Evolutionary conservation across 2,888 invertebrate genomes (phyloP).

Genomic region (Phyllotreta striolata): DNA sequence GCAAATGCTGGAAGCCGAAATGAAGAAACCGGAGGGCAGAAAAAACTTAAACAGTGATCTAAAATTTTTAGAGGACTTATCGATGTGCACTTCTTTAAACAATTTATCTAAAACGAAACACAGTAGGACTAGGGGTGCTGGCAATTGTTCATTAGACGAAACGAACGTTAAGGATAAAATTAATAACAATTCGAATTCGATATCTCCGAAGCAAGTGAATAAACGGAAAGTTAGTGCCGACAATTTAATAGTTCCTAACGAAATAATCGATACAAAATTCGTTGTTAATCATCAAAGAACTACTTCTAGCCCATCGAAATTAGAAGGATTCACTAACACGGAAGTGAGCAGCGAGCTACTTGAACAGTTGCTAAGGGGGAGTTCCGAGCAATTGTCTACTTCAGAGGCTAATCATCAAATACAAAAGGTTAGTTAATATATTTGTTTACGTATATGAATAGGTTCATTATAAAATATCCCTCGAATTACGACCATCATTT

Average conservation of each 20-base stretch:
- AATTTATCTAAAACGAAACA: conserved; percentile 51
- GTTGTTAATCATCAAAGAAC: conserved; percentile 76
- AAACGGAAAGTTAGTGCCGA: conserved; percentile 62
- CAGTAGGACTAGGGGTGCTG: conserved; percentile 60
- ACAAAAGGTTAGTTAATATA: conserved; percentile 54
- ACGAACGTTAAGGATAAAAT: conserved; percentile 40
- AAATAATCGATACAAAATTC: conserved; percentile 53
- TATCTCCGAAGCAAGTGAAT: conserved; percentile 47
- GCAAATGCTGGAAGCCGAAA: conserved; percentile 82
- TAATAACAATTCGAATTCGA: conserved; percentile 41
- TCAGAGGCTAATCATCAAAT: conserved; percentile 59
- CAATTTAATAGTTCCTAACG: conserved; percentile 49
- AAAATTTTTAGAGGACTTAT: conserved; percentile 64
- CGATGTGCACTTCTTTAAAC: conserved; percentile 44
- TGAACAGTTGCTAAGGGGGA: conserved; percentile 79
- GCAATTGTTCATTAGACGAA: conserved; percentile 66
- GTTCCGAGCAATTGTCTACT: conserved; percentile 78
- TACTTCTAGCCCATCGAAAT: conserved; percentile 81
- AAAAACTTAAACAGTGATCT: conserved; percentile 67
- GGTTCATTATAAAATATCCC: no score
- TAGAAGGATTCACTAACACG: conserved; percentile 66
- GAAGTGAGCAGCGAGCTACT: conserved; percentile 73
- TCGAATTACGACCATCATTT: no score
- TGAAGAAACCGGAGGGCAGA: conserved; percentile 72
- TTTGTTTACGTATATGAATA: not conserved